Evolutionary conservation across 2,113 vertebrate genomes (phyloP).

Genomic region (Lophotis ruficrista): DNA sequence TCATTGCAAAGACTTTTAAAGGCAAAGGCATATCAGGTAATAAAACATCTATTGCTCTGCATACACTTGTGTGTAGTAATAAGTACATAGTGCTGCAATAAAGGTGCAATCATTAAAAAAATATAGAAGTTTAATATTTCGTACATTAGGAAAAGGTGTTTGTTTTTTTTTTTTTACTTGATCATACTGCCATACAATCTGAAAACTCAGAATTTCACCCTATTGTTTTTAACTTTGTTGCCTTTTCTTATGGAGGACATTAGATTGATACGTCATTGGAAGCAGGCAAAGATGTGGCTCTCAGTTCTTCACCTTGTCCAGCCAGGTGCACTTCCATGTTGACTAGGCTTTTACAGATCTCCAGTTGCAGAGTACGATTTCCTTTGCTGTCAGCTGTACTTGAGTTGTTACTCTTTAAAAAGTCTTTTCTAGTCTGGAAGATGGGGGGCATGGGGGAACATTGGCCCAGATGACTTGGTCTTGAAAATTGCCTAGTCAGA

Average conservation of each 20-base stretch:
- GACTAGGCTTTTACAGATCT: neutral
- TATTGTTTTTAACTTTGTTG: neutral
- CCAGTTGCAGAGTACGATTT: neutral
- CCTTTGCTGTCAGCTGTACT: neutral
- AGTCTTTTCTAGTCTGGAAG: neutral
- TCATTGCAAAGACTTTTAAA: constrained; percentile 95
- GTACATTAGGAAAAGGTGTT: neutral
- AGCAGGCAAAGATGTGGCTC: neutral
- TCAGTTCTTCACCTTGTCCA: neutral
- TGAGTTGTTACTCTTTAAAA: neutral
- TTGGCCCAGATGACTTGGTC: neutral
- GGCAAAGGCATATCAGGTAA: constrained; percentile 94
- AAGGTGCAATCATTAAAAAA: neutral
- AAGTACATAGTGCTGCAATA: neutral
- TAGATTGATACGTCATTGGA: neutral
- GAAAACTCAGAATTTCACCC: neutral
- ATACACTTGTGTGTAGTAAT: neutral
- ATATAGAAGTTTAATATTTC: neutral
- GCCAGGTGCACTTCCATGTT: neutral
- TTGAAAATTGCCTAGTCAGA: neutral
- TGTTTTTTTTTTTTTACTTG: neutral
- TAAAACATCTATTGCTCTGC: neutral
- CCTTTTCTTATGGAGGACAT: neutral
- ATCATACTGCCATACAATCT: neutral
- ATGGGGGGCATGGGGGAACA: neutral